phyloP scores from a whole-genome alignment of 2,888 invertebrate genomes.

The Temnothorax ravouxi region DNA sequence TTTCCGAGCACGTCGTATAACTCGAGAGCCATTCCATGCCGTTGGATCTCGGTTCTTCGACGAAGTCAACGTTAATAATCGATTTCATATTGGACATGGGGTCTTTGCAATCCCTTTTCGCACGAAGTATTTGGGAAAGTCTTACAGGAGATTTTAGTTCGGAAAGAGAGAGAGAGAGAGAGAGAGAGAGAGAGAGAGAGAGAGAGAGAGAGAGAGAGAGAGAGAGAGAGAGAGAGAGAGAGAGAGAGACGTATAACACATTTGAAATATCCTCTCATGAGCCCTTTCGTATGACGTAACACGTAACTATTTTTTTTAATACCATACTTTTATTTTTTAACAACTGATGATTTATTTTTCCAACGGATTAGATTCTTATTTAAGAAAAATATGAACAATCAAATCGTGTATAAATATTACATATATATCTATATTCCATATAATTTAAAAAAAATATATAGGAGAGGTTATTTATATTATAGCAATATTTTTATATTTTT shows the following conservation, averaged over 20 bases:
- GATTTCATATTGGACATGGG: constrained; percentile 39
- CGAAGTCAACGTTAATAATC: constrained; percentile 57
- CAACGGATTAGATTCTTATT: neutral
- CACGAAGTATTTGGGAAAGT: neutral
- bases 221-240: neutral
- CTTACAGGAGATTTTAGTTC: constrained; percentile 27
- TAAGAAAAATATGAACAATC: neutral
- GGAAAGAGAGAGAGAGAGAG: neutral
- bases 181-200: neutral
- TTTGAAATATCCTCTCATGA: constrained; percentile 16
- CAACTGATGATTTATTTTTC: neutral
- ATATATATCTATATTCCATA: neutral
- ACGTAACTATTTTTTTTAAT: constrained; percentile 13
- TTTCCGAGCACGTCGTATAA: constrained; percentile 65
- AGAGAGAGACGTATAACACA: constrained; percentile 3
- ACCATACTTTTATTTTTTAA: neutral
- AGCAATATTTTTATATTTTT: neutral
- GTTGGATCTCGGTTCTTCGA: constrained; percentile 49
- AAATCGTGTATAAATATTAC: neutral
- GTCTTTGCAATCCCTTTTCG: neutral
- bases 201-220: too few species aligned
- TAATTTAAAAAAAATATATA: too few species aligned
- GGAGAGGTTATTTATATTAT: neutral
- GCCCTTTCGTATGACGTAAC: neutral
- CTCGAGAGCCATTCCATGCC: constrained; percentile 60